Conservation (phyloP, 2,797 vertebrate genomes). For the Philypnodon macrostomus region DNA sequence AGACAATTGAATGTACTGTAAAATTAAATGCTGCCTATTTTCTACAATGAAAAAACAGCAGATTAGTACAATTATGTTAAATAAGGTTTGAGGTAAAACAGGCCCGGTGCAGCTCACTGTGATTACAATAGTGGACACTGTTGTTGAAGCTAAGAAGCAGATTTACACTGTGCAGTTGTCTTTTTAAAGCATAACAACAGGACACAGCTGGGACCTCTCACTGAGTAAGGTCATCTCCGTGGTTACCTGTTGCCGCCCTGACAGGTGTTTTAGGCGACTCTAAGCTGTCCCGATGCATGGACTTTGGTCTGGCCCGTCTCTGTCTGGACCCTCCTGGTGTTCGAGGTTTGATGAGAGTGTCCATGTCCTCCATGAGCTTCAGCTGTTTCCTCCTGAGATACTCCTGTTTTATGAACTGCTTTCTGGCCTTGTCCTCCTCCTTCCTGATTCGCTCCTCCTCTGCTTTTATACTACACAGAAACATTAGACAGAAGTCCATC, state of each 20-base stretch:
- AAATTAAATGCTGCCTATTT: no score
- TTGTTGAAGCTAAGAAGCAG: no score
- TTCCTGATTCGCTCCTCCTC: slow-evolving; percentile 95
- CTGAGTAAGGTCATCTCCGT: slow-evolving; percentile 17
- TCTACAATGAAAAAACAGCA: no score
- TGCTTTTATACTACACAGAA: slow-evolving; percentile 82
- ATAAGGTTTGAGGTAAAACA: no score
- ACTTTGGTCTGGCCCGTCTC: slow-evolving; percentile 89
- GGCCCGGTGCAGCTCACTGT: no score
- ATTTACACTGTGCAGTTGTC: no score
- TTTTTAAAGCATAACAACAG: slow-evolving; percentile 59
- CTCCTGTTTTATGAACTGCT: slow-evolving; percentile 95
- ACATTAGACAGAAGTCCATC: not conserved
- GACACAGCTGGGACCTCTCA: slow-evolving; percentile 56
- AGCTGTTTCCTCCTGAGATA: slow-evolving; percentile 95
- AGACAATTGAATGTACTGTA: slow-evolving; percentile 77
- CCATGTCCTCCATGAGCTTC: slow-evolving; percentile 98
- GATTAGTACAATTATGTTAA: no score
- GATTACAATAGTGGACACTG: no score
- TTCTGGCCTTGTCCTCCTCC: slow-evolving; percentile 92
- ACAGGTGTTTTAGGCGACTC: slow-evolving; percentile 91
- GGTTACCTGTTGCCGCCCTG: slow-evolving; percentile 91
- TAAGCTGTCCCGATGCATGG: slow-evolving; percentile 88
- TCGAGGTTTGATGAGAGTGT: slow-evolving; percentile 87
- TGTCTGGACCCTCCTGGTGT: slow-evolving; percentile 77